A percentile compares a stretch with the other conserved stretches of the same genome.
These are phyloP conservation scores for Andrena bicolor DNA, from an alignment of 2,888 invertebrate species.

Conservation along the genomic window DNA sequence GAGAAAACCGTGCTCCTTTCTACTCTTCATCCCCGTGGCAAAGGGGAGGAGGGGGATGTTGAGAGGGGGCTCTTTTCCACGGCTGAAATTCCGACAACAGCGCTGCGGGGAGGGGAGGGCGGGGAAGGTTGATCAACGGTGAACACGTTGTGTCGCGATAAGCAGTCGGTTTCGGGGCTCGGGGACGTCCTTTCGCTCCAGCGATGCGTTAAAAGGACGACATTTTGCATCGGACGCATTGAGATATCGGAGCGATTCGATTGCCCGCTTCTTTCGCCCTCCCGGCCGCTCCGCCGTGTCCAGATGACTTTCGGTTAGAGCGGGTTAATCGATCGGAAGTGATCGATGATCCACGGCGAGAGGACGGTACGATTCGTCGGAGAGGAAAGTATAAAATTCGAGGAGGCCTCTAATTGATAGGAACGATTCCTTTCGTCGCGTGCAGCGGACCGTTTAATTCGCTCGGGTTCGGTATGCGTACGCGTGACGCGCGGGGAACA, in stretches of 20 bases:
- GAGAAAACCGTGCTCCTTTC: constrained; percentile 25
- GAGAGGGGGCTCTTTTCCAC: not conserved
- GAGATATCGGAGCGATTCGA: constrained; percentile 60
- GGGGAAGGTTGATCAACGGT: not conserved
- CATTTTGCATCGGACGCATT: constrained; percentile 62
- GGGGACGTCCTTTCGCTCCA: constrained; percentile 51
- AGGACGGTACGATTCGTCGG: constrained; percentile 19
- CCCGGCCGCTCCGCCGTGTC: not conserved
- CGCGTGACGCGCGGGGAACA: not conserved
- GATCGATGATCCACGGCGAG: constrained; percentile 65
- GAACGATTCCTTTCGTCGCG: constrained; percentile 44
- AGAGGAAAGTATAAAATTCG: constrained; percentile 29
- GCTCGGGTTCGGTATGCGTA: constrained; percentile 7
- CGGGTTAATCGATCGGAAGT: constrained; percentile 68
- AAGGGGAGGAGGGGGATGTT: too few species aligned
- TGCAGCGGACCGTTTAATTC: constrained; percentile 43
- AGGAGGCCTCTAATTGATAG: constrained; percentile 20
- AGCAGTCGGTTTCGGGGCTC: constrained; percentile 51
- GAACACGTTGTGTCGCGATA: constrained; percentile 27
- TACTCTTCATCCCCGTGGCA: constrained; percentile 19
- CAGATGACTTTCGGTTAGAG: constrained; percentile 53
- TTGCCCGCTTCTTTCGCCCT: constrained; percentile 9
- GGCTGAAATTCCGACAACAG: constrained; percentile 11
- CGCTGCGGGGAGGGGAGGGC: not conserved
- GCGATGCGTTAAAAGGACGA: constrained; percentile 64